phyloP scores from a whole-genome alignment of 2,797 vertebrate genomes.

The Delichon dasypus region DNA sequence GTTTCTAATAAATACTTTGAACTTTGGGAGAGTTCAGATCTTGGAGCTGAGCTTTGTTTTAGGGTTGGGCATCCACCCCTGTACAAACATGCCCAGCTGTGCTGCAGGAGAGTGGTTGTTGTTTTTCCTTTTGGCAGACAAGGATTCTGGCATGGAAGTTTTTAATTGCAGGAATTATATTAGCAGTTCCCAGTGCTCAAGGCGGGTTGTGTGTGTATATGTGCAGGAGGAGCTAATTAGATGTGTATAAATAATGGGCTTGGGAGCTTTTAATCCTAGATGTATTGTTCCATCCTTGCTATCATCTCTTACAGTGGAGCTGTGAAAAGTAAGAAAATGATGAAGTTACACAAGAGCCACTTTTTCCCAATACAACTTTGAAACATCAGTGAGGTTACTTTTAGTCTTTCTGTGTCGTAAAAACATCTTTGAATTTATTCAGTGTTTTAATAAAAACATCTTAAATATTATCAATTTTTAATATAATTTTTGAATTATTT shows the following conservation, averaged over 20 bases:
- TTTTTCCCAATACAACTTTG: not conserved
- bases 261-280: not conserved
- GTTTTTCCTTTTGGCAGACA: slow-evolving; percentile 10
- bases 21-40: not conserved
- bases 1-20: not conserved
- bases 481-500: not conserved
- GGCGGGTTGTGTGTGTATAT: not conserved
- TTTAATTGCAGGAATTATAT: slow-evolving; percentile 10
- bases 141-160: not conserved
- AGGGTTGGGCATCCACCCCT: not conserved
- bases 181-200: slow-evolving; percentile 2
- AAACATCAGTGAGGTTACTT: not conserved
- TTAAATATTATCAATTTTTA: not conserved
- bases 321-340: not conserved
- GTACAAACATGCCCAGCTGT: slow-evolving; percentile 10
- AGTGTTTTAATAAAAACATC: not conserved
- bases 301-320: not conserved
- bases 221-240: not conserved
- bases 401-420: not conserved
- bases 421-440: not conserved
- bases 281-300: not conserved
- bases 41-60: not conserved
- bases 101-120: not conserved
- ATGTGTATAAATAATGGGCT: not conserved
- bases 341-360: not conserved